Conservation (phyloP, 2,797 vertebrate genomes). For the Tenualosa thibaudeaui region DNA sequence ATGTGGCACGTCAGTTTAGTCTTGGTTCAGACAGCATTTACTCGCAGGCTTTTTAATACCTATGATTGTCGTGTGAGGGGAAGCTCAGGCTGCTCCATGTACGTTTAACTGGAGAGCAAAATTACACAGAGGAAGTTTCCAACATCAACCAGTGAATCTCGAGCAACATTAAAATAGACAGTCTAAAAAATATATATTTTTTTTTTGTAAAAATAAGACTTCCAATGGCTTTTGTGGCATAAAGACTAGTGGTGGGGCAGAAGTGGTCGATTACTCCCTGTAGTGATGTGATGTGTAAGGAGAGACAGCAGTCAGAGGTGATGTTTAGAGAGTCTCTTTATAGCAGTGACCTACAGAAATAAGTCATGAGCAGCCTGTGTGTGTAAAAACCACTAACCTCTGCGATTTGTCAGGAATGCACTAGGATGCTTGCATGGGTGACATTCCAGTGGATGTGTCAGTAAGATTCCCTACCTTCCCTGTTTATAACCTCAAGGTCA, state of each 20-base stretch:
- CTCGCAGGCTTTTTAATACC: neutral
- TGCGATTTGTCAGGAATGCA: slow-evolving; percentile 16
- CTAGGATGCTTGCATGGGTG: slow-evolving; percentile 5
- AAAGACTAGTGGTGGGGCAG: neutral
- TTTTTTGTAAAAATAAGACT: neutral
- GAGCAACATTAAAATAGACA: neutral
- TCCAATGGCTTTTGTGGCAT: neutral
- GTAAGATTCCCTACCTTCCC: slow-evolving; percentile 1
- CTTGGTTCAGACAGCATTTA: slow-evolving; percentile 11
- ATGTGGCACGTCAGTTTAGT: neutral
- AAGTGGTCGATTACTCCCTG: neutral
- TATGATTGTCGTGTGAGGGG: neutral
- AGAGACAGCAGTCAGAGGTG: slow-evolving; percentile 21
- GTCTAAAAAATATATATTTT: neutral
- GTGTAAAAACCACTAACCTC: slow-evolving; percentile 13
- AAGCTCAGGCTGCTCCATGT: neutral
- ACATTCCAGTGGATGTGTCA: slow-evolving; percentile 18
- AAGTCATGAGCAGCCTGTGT: neutral
- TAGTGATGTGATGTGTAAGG: neutral
- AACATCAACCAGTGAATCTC: neutral
- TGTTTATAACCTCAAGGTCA: slow-evolving; percentile 2
- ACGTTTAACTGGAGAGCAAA: neutral
- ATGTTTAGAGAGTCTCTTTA: neutral
- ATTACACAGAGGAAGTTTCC: neutral
- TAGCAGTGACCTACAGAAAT: slow-evolving; percentile 9